Conservation (phyloP, 2,888 invertebrate genomes). For the Caenorhabditis macrosperma region DNA sequence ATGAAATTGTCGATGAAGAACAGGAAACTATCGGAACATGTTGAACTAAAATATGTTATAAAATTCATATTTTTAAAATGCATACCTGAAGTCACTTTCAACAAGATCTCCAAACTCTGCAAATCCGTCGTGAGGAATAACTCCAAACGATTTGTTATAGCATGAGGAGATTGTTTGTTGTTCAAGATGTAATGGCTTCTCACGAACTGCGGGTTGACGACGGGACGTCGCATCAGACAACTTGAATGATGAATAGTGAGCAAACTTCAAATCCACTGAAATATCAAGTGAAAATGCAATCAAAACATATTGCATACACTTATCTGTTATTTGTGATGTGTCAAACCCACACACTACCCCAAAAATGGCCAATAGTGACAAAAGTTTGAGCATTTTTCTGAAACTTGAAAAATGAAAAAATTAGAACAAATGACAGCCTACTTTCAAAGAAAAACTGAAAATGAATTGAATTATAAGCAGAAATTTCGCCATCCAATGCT, state of each 20-base stretch:
- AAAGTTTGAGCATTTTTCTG: slow-evolving; percentile 51
- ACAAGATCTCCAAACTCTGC: slow-evolving; percentile 52
- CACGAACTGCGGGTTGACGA: slow-evolving; percentile 14
- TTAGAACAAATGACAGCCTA: background rate
- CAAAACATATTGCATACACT: background rate
- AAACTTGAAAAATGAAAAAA: slow-evolving; percentile 9
- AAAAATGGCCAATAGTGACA: background rate
- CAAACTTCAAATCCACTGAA: slow-evolving; percentile 26
- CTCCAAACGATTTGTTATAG: slow-evolving; percentile 42
- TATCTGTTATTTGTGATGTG: background rate
- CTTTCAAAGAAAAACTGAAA: background rate
- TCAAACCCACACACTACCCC: background rate
- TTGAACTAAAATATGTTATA: slow-evolving; percentile 30
- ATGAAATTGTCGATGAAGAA: slow-evolving; percentile 62
- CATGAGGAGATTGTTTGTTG: slow-evolving; percentile 16
- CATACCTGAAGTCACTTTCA: slow-evolving; percentile 52
- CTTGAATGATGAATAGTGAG: background rate
- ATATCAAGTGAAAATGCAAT: background rate
- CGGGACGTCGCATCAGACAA: slow-evolving; percentile 8
- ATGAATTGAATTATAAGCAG: slow-evolving; percentile 1
- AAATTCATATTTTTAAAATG: background rate
- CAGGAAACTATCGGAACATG: slow-evolving; percentile 53
- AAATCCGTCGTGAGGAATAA: slow-evolving; percentile 47
- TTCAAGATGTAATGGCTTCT: background rate
- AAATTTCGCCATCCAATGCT: slow-evolving; percentile 12